Evolutionary conservation across 2,888 invertebrate genomes (phyloP), one percentile per base, ranked within the genome.

Genomic region (Strigamia maritima): DNA sequence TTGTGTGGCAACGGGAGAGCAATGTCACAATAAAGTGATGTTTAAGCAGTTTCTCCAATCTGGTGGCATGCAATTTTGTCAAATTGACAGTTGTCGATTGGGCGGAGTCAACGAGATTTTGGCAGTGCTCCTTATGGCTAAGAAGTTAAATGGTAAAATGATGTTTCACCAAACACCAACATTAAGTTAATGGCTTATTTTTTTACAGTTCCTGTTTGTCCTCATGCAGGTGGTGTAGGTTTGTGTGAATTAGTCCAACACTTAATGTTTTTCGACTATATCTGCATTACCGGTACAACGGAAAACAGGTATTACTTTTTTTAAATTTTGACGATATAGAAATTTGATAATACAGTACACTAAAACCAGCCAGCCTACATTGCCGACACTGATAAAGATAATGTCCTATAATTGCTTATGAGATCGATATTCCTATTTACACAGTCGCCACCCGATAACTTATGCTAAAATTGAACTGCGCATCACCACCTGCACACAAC

Each of bases 211-310:
- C 94, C 94, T 84, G 94, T 97, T 1, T 95, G 95, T 85, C 96
- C 97, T 0, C 96, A 97, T 87, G 95, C 95, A 80, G 97, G 96
- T n/a, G 97, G 96, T 8, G 92, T 96, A 12, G 96, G 95, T 2
- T 89, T 97, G 2, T 96, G 96, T 84, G 96, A 96, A 88, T 93
- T 95, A 91, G 94, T 96, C 1, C 95, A 95, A 83, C 96, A 97
- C 87, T 88, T 96, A 74, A 93, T 95, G 86, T 91, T 92, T 87
- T 95, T 94, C 92, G 95, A 96, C 86, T 95, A 90, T 86, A 89
- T 93, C 2, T 82, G 90, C 78, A 86, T 95, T 26, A 92, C 93
- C 12, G 91, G 90, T 10, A 90, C 91, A 8, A 90, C 89, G 85
- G 89, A 92, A 77, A 91, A 90, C 65, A 89, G 86, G 87, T 86